These are phyloP conservation scores for Caenorhabditis remanei DNA, from an alignment of 1,140 invertebrate genomes.

Conservation along the genomic window DNA sequence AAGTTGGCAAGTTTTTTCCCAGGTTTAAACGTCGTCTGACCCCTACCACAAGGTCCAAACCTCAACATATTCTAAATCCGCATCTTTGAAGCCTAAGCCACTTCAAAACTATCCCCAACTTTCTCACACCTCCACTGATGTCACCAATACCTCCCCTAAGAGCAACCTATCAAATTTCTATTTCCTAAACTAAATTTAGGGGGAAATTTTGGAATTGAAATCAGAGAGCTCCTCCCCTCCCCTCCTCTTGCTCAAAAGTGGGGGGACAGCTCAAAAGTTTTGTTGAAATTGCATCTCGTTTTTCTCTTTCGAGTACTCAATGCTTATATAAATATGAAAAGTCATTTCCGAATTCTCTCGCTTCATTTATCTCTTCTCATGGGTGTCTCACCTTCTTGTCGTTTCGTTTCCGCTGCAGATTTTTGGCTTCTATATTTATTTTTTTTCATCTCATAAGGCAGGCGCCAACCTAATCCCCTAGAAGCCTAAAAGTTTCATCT, in stretches of 20 bases:
- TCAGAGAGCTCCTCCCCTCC: slow-evolving; percentile 19
- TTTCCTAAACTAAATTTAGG: background rate
- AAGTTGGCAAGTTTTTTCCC: no score
- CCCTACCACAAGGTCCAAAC: background rate
- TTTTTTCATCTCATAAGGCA: background rate
- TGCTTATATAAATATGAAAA: slow-evolving; percentile 13
- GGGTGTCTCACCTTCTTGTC: slow-evolving; percentile 5
- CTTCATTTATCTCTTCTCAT: slow-evolving; percentile 50
- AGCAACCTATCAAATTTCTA: slow-evolving; percentile 22
- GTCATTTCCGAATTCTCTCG: slow-evolving; percentile 51
- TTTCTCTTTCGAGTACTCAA: slow-evolving; percentile 28
- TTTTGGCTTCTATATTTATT: background rate
- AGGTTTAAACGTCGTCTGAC: no score
- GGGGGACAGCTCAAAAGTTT: background rate
- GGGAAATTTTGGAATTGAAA: slow-evolving; percentile 9
- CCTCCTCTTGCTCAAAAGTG: slow-evolving; percentile 43
- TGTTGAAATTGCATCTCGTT: slow-evolving; percentile 36
- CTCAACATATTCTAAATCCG: background rate
- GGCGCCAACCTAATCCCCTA: slow-evolving; percentile 8
- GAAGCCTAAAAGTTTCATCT: background rate
- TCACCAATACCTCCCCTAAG: background rate
- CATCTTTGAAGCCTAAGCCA: background rate
- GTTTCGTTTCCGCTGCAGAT: background rate
- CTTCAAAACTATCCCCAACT: background rate
- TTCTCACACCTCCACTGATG: slow-evolving; percentile 20